Conservation (phyloP, 1,140 invertebrate genomes). For the Drosophila orena region DNA sequence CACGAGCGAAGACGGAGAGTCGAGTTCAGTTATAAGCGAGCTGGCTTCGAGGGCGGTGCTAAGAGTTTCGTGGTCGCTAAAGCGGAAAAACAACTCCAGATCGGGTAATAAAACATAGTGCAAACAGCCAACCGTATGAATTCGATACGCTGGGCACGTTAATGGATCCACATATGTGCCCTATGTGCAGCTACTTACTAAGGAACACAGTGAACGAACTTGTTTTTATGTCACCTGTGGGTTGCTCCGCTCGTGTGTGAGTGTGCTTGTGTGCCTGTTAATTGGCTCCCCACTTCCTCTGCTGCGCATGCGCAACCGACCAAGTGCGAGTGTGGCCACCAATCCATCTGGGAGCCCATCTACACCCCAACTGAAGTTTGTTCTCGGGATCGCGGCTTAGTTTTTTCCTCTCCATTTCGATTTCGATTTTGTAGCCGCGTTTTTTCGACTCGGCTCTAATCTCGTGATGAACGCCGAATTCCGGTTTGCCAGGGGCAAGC, state of each 20-base stretch:
- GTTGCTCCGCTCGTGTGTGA: constrained; percentile 10
- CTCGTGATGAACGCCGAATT: constrained; percentile 64
- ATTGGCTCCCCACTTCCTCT: constrained; percentile 51
- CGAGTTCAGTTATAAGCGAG: constrained; percentile 27
- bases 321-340: neutral
- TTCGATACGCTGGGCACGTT: constrained; percentile 8
- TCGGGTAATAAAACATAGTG: constrained; percentile 31
- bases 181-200: constrained; percentile 10
- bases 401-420: constrained; percentile 71
- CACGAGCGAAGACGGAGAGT: constrained; percentile 2
- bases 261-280: constrained; percentile 24
- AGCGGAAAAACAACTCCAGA: constrained; percentile 6
- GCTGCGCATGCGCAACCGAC: constrained; percentile 56
- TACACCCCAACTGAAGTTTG: constrained; percentile 10
- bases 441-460: constrained; percentile 37
- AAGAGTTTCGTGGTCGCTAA: constrained; percentile 13
- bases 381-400: constrained; percentile 45
- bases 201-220: constrained; percentile 24
- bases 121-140: neutral
- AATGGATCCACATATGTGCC: neutral
- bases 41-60: constrained; percentile 32
- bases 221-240: constrained; percentile 22
- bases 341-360: constrained; percentile 4
- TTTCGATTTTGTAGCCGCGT: constrained; percentile 46
- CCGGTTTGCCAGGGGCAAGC: constrained; percentile 54